Evolutionary conservation across 2,113 vertebrate species (phyloP).

Genomic region (Asarcornis scutulata): DNA sequence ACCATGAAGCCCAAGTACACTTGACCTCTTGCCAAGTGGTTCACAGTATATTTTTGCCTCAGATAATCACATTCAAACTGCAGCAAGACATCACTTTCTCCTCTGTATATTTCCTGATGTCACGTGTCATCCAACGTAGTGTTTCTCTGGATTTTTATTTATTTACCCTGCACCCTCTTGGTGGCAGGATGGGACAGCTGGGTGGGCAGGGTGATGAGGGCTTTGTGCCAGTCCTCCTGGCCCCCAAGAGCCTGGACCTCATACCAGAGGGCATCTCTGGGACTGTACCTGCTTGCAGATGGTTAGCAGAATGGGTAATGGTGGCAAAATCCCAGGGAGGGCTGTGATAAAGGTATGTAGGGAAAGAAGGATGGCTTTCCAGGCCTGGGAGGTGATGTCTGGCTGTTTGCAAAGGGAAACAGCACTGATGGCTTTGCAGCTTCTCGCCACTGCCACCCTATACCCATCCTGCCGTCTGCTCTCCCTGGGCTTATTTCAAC

Average conservation of each 20-base stretch:
- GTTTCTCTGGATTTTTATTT: neutral
- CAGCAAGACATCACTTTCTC: neutral
- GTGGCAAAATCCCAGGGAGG: neutral
- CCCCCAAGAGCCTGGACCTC: neutral
- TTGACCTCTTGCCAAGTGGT: neutral
- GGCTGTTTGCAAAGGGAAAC: neutral
- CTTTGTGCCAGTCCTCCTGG: too few relatives aligned
- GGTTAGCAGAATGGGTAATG: neutral
- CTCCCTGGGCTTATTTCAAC: neutral
- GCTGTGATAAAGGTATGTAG: neutral
- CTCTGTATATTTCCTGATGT: neutral
- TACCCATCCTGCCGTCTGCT: neutral
- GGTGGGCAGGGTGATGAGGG: too few relatives aligned
- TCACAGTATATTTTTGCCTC: neutral
- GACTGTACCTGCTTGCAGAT: neutral
- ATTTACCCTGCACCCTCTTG: too few relatives aligned
- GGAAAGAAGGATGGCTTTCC: neutral
- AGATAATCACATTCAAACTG: neutral
- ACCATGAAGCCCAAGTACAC: neutral
- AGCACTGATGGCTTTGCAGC: neutral
- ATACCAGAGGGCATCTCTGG: neutral
- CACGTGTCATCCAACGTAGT: neutral
- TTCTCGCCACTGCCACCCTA: neutral
- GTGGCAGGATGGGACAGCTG: neutral
- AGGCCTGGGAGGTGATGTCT: neutral